Conservation (phyloP, 2,888 invertebrate genomes). For the Luffia ferchaultella region DNA sequence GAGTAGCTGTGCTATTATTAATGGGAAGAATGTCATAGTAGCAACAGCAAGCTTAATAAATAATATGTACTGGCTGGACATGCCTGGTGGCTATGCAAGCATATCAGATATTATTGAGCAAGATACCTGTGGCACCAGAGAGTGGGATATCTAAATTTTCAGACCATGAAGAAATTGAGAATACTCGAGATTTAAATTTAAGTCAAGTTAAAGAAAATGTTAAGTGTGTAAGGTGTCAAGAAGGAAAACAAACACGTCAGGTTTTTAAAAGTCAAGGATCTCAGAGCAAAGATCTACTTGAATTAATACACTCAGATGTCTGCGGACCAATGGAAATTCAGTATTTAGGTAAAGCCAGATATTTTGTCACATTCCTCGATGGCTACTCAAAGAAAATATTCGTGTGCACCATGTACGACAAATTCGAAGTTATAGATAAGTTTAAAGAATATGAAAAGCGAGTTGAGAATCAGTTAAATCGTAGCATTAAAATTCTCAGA, state of each 20-base stretch:
- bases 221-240: not conserved
- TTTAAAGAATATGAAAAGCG: constrained; percentile 16
- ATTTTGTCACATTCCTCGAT: constrained; percentile 32
- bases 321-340: constrained; percentile 28
- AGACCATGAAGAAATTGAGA: not conserved
- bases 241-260: constrained; percentile 3
- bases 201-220: not conserved
- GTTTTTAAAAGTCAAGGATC: not conserved
- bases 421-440: constrained; percentile 21
- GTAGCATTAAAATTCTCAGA: not conserved
- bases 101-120: not conserved
- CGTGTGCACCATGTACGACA: constrained; percentile 27
- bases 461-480: constrained; percentile 3
- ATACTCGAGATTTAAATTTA: not conserved
- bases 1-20: not conserved
- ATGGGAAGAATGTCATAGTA: not conserved
- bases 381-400: constrained; percentile 18
- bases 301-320: constrained; percentile 27
- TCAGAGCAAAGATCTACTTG: constrained; percentile 17
- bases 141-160: not conserved
- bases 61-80: not conserved
- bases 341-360: constrained; percentile 25
- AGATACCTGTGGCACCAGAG: not conserved
- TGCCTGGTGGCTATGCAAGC: not conserved
- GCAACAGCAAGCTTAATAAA: not conserved